A percentile compares a stretch with the other conserved stretches of the same genome.
Conservation (phyloP, 1,140 invertebrate genomes). For the Drosophila parabipectinata region DNA sequence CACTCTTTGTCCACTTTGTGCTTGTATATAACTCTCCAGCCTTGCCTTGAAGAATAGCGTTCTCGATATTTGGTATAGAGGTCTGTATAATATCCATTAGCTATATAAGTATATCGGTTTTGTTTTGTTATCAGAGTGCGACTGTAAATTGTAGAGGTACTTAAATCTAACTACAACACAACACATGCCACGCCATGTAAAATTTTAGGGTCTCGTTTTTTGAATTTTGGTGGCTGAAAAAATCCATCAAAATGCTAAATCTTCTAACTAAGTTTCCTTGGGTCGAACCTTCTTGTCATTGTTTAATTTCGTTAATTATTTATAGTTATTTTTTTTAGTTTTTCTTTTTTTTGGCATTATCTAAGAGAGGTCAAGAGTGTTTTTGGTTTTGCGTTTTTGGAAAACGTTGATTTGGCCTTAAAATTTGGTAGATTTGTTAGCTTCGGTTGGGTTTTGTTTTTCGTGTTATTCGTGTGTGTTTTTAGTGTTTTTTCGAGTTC, state of each 20-base stretch:
- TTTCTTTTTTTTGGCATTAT: constrained; percentile 51
- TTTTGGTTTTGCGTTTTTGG: constrained; percentile 66
- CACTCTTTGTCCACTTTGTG: constrained; percentile 41
- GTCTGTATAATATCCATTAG: constrained; percentile 47
- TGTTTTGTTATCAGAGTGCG: constrained; percentile 40
- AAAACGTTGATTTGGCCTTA: constrained; percentile 77
- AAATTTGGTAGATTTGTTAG: constrained; percentile 65
- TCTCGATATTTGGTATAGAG: constrained; percentile 64
- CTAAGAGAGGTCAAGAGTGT: constrained; percentile 69
- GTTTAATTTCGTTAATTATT: constrained; percentile 8
- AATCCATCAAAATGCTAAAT: constrained; percentile 71
- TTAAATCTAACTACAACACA: constrained; percentile 64
- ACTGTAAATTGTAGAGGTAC: constrained; percentile 74
- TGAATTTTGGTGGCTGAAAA: constrained; percentile 54
- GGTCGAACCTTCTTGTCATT: constrained; percentile 5
- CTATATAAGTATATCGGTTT: constrained; percentile 44
- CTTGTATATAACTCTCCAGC: constrained; percentile 58
- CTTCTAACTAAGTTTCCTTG: constrained; percentile 61
- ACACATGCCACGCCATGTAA: constrained; percentile 54
- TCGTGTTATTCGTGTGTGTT: constrained; percentile 6
- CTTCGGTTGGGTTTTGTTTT: constrained; percentile 64
- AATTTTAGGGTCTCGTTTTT: constrained; percentile 37
- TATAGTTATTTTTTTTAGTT: background rate
- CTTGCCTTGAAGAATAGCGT: constrained; percentile 59
- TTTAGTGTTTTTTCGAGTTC: constrained; percentile 4